Conservation (phyloP, 1,140 invertebrate species). For the Pseudomyrmex pallidus region DNA sequence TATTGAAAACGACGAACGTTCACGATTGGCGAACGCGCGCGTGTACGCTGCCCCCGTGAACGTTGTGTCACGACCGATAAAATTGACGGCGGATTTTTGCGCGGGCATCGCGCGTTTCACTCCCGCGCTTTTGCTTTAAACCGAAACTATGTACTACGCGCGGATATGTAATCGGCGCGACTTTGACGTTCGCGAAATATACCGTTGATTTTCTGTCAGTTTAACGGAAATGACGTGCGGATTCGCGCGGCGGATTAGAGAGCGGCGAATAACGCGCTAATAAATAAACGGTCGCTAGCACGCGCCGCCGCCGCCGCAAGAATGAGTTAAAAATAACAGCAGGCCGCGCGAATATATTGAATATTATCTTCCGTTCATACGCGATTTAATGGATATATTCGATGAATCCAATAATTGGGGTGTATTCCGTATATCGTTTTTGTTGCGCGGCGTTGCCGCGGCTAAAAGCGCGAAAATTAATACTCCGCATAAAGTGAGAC, state of each 20-base stretch:
- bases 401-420: slow-evolving; percentile 41
- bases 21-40: background rate
- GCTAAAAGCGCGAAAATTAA: slow-evolving; percentile 50
- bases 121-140: slow-evolving; percentile 32
- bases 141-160: slow-evolving; percentile 15
- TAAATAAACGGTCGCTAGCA: slow-evolving; percentile 27
- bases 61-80: slow-evolving; percentile 39
- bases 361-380: slow-evolving; percentile 23
- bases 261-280: slow-evolving; percentile 49
- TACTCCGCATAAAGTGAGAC: slow-evolving; percentile 21
- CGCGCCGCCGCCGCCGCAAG: background rate
- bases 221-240: slow-evolving; percentile 33
- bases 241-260: slow-evolving; percentile 1
- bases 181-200: slow-evolving; percentile 33
- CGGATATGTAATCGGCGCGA: slow-evolving; percentile 38
- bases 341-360: background rate
- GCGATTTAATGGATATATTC: slow-evolving; percentile 34
- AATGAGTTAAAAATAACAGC: slow-evolving; percentile 27
- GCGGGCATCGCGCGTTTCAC: slow-evolving; percentile 17
- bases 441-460: background rate
- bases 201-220: slow-evolving; percentile 39
- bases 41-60: slow-evolving; percentile 17
- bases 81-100: slow-evolving; percentile 50
- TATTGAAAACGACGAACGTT: slow-evolving; percentile 47
- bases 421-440: slow-evolving; percentile 33